Conservation (phyloP, 2,113 vertebrate species). For the Indri indri region DNA sequence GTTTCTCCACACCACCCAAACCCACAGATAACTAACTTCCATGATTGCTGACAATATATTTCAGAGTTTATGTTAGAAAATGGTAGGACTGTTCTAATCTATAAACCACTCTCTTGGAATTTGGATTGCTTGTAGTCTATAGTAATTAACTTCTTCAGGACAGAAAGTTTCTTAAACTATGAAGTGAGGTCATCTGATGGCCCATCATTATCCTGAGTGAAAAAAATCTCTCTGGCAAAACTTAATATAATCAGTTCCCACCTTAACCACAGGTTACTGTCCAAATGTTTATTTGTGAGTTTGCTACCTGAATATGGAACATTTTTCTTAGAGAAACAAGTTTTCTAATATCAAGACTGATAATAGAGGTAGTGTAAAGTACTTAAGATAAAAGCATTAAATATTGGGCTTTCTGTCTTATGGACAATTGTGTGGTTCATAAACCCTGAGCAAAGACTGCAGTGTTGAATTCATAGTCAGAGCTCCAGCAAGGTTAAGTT, state of each 20-base stretch:
- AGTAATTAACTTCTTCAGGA: neutral
- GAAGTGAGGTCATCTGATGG: neutral
- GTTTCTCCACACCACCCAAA: neutral
- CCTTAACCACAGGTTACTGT: neutral
- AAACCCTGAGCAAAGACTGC: neutral
- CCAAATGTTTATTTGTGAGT: neutral
- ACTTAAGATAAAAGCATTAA: neutral
- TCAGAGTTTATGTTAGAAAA: slow-evolving; percentile 18
- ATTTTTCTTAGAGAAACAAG: slow-evolving; percentile 4
- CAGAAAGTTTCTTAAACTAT: slow-evolving; percentile 22
- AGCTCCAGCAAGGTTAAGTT: neutral
- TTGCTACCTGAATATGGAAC: neutral
- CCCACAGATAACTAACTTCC: neutral
- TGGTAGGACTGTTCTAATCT: neutral
- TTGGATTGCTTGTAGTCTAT: neutral
- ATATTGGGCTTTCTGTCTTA: neutral
- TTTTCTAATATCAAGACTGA: slow-evolving; percentile 9
- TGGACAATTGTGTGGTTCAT: neutral
- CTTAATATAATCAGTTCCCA: neutral
- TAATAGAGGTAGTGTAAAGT: neutral
- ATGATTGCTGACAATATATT: neutral
- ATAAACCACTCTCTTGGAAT: neutral
- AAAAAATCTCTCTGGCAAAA: slow-evolving; percentile 17
- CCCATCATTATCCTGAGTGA: neutral
- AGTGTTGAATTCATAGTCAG: neutral